Evolutionary conservation across 2,888 invertebrate genomes (phyloP), one percentile per base, ranked within the genome.

Genomic region (Galeopsomyia nigrocyanea): DNA sequence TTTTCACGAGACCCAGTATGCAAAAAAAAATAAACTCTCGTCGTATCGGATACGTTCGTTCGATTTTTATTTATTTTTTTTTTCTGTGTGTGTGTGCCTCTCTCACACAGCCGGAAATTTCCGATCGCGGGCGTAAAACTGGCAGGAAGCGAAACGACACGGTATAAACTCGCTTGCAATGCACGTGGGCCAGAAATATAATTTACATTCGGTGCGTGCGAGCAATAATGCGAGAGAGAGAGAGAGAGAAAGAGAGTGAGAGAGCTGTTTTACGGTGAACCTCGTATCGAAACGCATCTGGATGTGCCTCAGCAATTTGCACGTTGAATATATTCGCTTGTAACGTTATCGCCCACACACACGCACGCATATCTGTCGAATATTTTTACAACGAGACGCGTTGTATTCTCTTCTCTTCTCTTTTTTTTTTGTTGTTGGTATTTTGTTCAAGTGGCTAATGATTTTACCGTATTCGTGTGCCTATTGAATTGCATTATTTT

Each of bases 191-290:
- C 14, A 46, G 64, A 60, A 64, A 70, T 51, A 60, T 57, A 69
- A 69, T 70, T 70, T 64, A 70, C 58, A 64, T 70, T 58, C 70
- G 17, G 51, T 22, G 57, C 57, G 26, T 51, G 66, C 21, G 39
- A 7, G 39, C 39, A 39, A 39, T 39, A 39, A 39, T 53, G 39
- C 22, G 55, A 21, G 46, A 46, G n/a, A 13, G 57, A 14, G 19
- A 17, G 61, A 58, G 58, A 66, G 61, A 74, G 65, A 73, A 76
- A 71, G 74, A 56, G 67, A 58, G 39, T 5, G 39, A 10, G 64
- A 61, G 61, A 56, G 68, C 69, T 76, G 67, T 61, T 76, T 76
- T 76, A 77, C 63, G 69, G 67, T 7, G 10, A 39, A 57, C 58
- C 71, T 60, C 56, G 26, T 65, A 50, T 62, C 61, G 58, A 68